Conservation (phyloP, 2,113 vertebrate genomes). For the Tupaia chinensis region DNA sequence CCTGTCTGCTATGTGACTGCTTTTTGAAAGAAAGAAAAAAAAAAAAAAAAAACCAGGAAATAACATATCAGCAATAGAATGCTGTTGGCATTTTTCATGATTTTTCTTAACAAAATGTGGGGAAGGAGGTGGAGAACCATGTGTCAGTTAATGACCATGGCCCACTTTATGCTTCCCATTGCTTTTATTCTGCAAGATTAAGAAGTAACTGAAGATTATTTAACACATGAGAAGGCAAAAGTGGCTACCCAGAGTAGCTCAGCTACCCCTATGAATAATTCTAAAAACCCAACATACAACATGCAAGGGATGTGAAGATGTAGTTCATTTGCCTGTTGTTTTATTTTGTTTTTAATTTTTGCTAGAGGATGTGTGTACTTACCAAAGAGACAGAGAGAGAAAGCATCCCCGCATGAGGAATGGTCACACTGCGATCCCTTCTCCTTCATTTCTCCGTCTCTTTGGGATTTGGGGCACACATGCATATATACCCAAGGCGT, state of each 20-base stretch:
- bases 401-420: too few relatives aligned
- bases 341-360: too few relatives aligned
- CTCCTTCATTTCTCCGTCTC: too few relatives aligned
- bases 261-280: not conserved
- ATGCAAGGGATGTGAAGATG: not conserved
- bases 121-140: not conserved
- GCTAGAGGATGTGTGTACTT: too few relatives aligned
- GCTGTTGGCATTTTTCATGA: not conserved
- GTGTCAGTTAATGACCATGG: not conserved
- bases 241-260: not conserved
- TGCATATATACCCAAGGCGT: too few relatives aligned
- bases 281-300: not conserved
- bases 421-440: too few relatives aligned
- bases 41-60: too few relatives aligned
- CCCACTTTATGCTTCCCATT: not conserved
- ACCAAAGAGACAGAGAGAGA: too few relatives aligned
- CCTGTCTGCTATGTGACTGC: not conserved
- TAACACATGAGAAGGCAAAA: not conserved
- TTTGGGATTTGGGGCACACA: too few relatives aligned
- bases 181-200: not conserved
- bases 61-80: not conserved
- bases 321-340: too few relatives aligned
- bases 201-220: not conserved
- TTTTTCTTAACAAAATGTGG: not conserved
- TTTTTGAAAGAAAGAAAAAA: not conserved